These are phyloP conservation scores for Leptosomus discolor DNA, from an alignment of 2,113 vertebrate genomes.

Conservation along the genomic window DNA sequence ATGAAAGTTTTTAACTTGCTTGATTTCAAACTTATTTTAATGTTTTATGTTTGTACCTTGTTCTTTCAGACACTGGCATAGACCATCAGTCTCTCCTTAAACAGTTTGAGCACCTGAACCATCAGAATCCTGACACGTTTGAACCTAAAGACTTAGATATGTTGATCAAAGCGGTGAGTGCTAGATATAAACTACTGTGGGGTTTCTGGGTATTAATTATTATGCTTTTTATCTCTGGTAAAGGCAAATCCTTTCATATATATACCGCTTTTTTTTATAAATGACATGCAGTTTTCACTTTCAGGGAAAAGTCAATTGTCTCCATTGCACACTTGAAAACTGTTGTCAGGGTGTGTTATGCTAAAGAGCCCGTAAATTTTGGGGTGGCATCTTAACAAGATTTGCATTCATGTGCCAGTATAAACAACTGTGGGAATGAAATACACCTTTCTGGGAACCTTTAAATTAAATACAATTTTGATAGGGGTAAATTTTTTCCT, in stretches of 20 bases:
- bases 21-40: background rate
- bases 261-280: background rate
- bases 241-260: background rate
- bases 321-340: background rate
- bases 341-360: background rate
- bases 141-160: conserved; percentile 94
- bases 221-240: background rate
- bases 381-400: background rate
- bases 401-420: background rate
- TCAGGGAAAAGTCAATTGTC: background rate
- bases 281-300: background rate
- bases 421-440: background rate
- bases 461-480: background rate
- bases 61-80: conserved; percentile 77
- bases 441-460: background rate
- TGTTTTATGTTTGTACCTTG: background rate
- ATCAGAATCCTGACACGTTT: conserved; percentile 94
- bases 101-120: conserved; percentile 96
- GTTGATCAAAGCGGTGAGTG: conserved; percentile 91
- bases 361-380: background rate
- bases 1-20: background rate
- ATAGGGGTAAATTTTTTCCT: background rate
- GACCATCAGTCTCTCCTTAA: conserved; percentile 92
- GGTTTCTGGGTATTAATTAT: background rate
- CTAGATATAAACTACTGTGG: background rate